These are phyloP conservation scores for Antheraea yamamai DNA, from an alignment of 2,888 invertebrate species.

Conservation along the genomic window DNA sequence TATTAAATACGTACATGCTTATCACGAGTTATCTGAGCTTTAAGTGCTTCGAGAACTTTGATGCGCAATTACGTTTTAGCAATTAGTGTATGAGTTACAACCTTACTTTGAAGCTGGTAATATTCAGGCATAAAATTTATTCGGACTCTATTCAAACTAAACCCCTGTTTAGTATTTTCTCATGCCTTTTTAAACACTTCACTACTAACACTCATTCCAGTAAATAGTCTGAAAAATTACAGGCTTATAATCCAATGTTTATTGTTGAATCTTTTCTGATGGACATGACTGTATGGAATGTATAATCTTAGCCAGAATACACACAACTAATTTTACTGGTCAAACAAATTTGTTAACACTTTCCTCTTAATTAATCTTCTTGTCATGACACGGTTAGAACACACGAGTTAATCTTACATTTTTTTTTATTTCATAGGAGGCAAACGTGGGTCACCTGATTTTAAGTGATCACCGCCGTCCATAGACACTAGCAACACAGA, in stretches of 20 bases:
- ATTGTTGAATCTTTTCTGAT: not conserved
- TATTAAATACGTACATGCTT: not conserved
- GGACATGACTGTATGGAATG: not conserved
- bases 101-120: not conserved
- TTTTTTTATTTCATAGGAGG: too few species aligned
- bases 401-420: too few species aligned
- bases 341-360: too few species aligned
- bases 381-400: too few species aligned
- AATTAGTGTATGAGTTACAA: not conserved
- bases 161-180: not conserved
- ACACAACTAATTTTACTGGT: too few species aligned
- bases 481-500: too few species aligned
- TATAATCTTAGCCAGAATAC: not conserved
- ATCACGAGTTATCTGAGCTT: not conserved
- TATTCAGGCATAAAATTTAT: not conserved
- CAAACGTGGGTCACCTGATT: too few species aligned
- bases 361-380: too few species aligned
- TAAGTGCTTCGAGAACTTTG: conserved; percentile 1
- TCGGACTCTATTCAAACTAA: not conserved
- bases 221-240: not conserved
- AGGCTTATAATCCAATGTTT: not conserved
- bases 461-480: too few species aligned
- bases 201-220: not conserved
- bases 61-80: not conserved
- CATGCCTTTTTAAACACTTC: not conserved